These are phyloP conservation scores for Eulemur macaco DNA, from an alignment of 2,113 vertebrate genomes.

Conservation along the genomic window DNA sequence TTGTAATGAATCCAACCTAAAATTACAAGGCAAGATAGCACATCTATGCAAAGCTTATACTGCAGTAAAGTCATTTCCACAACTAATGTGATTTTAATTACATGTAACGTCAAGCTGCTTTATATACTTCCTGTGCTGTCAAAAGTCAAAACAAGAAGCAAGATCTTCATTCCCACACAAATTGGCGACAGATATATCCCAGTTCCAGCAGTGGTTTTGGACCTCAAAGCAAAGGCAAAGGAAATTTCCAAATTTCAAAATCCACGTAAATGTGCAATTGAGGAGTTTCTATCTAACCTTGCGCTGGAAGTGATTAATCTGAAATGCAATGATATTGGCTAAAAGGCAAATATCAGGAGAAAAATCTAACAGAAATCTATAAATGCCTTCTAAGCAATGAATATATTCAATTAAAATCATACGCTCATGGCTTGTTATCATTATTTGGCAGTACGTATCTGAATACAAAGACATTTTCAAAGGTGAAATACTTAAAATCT, in stretches of 20 bases:
- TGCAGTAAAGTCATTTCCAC: neutral
- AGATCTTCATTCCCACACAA: neutral
- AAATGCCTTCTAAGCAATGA: neutral
- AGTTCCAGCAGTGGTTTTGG: neutral
- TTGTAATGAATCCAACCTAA: neutral
- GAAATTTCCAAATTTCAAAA: slow-evolving; percentile 24
- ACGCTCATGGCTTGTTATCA: neutral
- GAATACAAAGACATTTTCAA: neutral
- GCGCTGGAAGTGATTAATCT: neutral
- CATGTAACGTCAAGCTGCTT: neutral
- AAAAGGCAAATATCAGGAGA: neutral
- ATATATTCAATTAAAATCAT: neutral
- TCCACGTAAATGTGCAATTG: neutral
- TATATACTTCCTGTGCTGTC: neutral
- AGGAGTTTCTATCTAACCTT: neutral
- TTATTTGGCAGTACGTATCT: neutral
- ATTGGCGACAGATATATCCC: neutral
- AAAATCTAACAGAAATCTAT: neutral
- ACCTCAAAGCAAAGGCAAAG: neutral
- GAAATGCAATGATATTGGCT: neutral
- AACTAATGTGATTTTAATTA: neutral
- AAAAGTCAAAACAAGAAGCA: neutral
- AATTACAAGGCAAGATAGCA: neutral
- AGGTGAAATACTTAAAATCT: neutral
- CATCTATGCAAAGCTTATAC: neutral